Conservation (phyloP, 2,888 invertebrate genomes). For the Andrena trimmerana region DNA sequence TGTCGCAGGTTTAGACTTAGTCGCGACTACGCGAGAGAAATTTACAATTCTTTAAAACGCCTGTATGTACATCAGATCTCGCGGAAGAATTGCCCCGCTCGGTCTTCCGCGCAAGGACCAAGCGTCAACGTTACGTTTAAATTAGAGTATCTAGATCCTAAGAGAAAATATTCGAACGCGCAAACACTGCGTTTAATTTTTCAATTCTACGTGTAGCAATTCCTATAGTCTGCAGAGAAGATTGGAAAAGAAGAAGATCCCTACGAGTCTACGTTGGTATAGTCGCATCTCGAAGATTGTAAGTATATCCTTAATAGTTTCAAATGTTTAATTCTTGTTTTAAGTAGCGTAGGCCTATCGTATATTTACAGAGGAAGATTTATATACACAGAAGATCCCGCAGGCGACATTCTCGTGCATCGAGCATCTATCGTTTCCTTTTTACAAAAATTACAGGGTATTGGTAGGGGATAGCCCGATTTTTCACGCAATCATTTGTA, state of each 20-base stretch:
- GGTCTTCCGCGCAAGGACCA: not conserved
- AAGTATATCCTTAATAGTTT: conserved; percentile 22
- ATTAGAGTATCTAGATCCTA: conserved; percentile 38
- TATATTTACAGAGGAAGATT: conserved; percentile 50
- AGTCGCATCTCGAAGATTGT: conserved; percentile 7
- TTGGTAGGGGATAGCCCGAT: conserved; percentile 19
- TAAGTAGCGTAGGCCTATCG: not conserved
- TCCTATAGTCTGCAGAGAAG: conserved; percentile 76
- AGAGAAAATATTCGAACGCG: conserved; percentile 39
- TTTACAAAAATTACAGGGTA: conserved; percentile 60
- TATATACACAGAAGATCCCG: conserved; percentile 51
- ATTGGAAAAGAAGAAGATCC: conserved; percentile 48
- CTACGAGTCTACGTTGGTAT: conserved; percentile 34
- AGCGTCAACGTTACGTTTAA: conserved; percentile 29
- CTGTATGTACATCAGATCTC: conserved; percentile 29
- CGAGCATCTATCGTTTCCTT: conserved; percentile 1
- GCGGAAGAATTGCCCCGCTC: conserved; percentile 5
- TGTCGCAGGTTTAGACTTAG: conserved; percentile 28
- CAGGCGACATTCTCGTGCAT: not conserved
- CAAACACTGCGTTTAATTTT: conserved; percentile 15
- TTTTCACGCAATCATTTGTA: conserved; percentile 15
- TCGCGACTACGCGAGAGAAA: conserved; percentile 28
- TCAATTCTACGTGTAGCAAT: conserved; percentile 69
- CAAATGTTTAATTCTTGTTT: conserved; percentile 10
- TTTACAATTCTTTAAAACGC: conserved; percentile 25